Base-by-base conservation (phyloP, 2,888 invertebrate species). In the Synanthedon tipuliformis region DNA sequence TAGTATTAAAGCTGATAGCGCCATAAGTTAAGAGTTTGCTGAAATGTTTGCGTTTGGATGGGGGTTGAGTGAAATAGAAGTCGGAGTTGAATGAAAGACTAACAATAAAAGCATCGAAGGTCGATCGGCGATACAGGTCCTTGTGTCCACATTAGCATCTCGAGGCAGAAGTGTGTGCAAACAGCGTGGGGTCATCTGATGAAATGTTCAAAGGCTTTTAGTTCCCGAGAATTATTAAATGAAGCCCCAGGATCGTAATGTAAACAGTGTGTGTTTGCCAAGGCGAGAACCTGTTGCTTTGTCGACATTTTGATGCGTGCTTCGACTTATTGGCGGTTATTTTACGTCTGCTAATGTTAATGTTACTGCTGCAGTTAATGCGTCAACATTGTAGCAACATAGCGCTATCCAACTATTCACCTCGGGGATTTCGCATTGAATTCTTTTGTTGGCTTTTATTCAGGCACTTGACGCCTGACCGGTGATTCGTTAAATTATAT, bases 131-230 rank as follows among this genome's bases (percentile, higher is more conserved):
- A 86, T 86, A 81, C 86, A 79, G 82, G 84, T 80, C 85, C 83
- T 81, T 87, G 85, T 87, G 86, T 87, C 86, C 81, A 87, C 86
- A 87, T 85, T 85, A 86, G 86, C 86, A 85, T 85, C 83, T 85
- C 84, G 77, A 75, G 72, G 70, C 78, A 82, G 81, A 81, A 84
- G 86, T 85, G 78, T 82, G 81, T 83, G 86, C 86, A 87, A 86
- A 87, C 87, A 87, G 64, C 73, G 77, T 82, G 86, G 86, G 86
- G 86, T 86, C 87, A 87, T 84, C 86, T 84, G 85, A 87, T 87
- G 86, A 86, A 85, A 87, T 87, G 86, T 87, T 86, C 86, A 85
- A 87, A 87, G 86, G 83, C 87, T 87, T 87, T 87, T 87, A 87
- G 86, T 86, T 87, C 87, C 87, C 85, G 86, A 86, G 86, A 85